A percentile compares a stretch with the other conserved stretches of the same genome.
Evolutionary conservation across 1,140 invertebrate species (phyloP).

Genomic region (Dendrolimus punctatus): DNA sequence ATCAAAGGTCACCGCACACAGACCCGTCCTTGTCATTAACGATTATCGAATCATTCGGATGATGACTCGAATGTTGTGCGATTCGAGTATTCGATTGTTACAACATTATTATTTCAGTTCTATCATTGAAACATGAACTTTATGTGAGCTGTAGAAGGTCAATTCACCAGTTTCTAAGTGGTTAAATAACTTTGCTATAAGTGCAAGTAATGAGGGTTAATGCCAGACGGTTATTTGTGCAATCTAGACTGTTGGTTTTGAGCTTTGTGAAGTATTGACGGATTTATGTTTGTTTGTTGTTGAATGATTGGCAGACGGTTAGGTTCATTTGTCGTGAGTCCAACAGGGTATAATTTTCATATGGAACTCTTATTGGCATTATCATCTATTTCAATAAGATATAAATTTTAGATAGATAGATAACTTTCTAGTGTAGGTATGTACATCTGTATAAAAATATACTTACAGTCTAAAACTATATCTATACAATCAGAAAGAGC

Average conservation of each 20-base stretch:
- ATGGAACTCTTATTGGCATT: too few species aligned
- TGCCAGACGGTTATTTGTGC: slow-evolving; percentile 47
- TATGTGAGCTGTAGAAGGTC: slow-evolving; percentile 24
- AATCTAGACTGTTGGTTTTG: slow-evolving; percentile 56
- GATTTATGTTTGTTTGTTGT: slow-evolving; percentile 15
- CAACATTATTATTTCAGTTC: slow-evolving; percentile 14
- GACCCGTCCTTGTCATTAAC: slow-evolving; percentile 27
- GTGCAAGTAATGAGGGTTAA: slow-evolving; percentile 48
- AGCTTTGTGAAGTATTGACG: slow-evolving; percentile 19
- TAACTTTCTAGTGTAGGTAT: too few species aligned
- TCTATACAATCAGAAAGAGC: too few species aligned
- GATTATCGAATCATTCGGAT: slow-evolving; percentile 42
- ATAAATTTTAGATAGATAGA: too few species aligned
- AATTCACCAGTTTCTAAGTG: slow-evolving; percentile 16
- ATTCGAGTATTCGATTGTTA: slow-evolving; percentile 18
- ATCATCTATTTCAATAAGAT: too few species aligned
- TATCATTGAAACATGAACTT: slow-evolving; percentile 23
- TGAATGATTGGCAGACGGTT: too few species aligned
- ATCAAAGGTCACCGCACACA: slow-evolving; percentile 27
- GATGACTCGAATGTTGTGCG: slow-evolving; percentile 31
- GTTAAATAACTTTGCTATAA: slow-evolving; percentile 23
- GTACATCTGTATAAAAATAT: too few species aligned
- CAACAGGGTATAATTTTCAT: too few species aligned
- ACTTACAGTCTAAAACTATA: too few species aligned
- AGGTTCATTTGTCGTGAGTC: too few species aligned